Percentiles rank a stretch among this genome's conserved stretches.
phyloP scores from a whole-genome alignment of 2,888 invertebrate species.

The Busseola fusca region DNA sequence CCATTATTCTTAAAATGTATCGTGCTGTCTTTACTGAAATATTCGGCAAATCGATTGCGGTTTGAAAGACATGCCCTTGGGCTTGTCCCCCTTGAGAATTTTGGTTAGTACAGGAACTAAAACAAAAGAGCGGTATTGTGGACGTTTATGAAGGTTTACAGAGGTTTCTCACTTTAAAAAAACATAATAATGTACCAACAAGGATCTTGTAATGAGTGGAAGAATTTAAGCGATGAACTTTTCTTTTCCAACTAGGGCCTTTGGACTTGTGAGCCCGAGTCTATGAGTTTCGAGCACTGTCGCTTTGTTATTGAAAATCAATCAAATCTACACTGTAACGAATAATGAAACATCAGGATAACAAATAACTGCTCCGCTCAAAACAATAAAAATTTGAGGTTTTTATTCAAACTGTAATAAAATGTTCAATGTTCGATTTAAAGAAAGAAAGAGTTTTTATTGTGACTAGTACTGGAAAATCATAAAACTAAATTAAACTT shows the following conservation, averaged over 20 bases:
- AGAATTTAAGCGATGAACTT: constrained; percentile 22
- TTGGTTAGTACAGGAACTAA: neutral
- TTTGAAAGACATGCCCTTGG: neutral
- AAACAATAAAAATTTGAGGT: neutral
- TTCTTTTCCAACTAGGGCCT: constrained; percentile 4
- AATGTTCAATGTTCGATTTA: too few relatives aligned
- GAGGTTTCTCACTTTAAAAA: too few relatives aligned
- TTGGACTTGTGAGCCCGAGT: constrained; percentile 4
- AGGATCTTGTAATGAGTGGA: constrained; percentile 12
- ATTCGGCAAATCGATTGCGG: neutral
- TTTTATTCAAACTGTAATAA: neutral
- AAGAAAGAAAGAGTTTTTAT: too few relatives aligned
- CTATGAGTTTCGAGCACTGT: neutral
- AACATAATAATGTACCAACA: too few relatives aligned
- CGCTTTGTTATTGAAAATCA: neutral
- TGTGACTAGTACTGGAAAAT: too few relatives aligned
- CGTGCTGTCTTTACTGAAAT: neutral
- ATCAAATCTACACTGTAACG: neutral
- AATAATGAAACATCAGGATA: too few relatives aligned
- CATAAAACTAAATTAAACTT: too few relatives aligned
- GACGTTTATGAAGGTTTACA: neutral
- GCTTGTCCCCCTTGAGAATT: neutral
- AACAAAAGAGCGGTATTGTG: constrained; percentile 8
- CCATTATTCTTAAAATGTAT: neutral
- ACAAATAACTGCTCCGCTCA: too few relatives aligned